These are phyloP conservation scores for Coregonus clupeaformis DNA, from an alignment of 2,113 vertebrate species.

Conservation along the genomic window DNA sequence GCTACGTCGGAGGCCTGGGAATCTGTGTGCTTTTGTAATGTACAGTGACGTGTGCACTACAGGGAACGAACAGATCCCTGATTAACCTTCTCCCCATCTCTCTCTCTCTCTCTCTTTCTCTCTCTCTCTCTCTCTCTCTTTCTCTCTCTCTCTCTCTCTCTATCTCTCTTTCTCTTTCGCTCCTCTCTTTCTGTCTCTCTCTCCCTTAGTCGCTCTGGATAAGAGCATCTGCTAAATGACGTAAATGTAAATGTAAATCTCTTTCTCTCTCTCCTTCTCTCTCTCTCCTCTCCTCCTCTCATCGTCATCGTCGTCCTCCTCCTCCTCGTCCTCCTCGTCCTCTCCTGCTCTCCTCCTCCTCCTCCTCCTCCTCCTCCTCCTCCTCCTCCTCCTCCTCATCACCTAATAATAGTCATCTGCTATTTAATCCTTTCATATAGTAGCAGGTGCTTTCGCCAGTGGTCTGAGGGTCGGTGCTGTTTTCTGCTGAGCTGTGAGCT, in stretches of 20 bases:
- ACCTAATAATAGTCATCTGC: constrained; percentile 13
- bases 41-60: constrained; percentile 30
- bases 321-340: background rate
- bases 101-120: background rate
- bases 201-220: too few species aligned
- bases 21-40: constrained; percentile 36
- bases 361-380: background rate
- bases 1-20: constrained; percentile 24
- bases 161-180: background rate
- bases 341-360: too few species aligned
- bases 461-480: background rate
- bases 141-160: background rate
- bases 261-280: too few species aligned
- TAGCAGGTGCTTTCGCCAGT: background rate
- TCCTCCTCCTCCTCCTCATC: background rate
- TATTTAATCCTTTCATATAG: constrained; percentile 13
- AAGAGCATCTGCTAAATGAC: too few species aligned
- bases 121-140: background rate
- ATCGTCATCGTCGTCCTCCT: background rate
- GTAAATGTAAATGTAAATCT: too few species aligned
- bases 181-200: too few species aligned
- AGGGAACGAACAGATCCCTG: constrained; percentile 16
- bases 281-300: too few species aligned
- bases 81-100: constrained; percentile 9
- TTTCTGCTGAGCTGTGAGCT: background rate